Conservation (phyloP, 2,888 invertebrate genomes). For the Lysandra bellargus region DNA sequence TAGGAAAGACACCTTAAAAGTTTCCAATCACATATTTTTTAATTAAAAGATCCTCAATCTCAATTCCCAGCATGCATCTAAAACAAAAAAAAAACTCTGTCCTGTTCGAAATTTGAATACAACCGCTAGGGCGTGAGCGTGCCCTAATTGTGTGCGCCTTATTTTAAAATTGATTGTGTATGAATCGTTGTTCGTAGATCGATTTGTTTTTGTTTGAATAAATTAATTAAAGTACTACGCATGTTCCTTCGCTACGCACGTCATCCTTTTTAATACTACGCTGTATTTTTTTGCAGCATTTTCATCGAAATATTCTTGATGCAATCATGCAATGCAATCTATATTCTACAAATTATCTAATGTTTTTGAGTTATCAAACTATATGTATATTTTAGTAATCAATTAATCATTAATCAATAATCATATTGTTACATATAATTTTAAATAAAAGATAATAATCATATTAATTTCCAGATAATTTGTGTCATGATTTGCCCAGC, state of each 20-base stretch:
- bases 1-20: neutral
- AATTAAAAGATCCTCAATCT: neutral
- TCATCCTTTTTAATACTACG: neutral
- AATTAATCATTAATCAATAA: no score
- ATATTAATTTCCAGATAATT: no score
- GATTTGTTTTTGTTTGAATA: constrained; percentile 56
- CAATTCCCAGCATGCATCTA: constrained; percentile 24
- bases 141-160: constrained; percentile 62
- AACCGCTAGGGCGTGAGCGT: constrained; percentile 67
- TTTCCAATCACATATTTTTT: neutral
- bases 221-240: constrained; percentile 3
- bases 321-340: neutral
- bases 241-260: no score
- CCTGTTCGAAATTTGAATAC: constrained; percentile 69
- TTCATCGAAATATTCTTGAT: neutral
- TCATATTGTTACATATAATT: no score
- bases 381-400: no score
- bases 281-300: neutral
- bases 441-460: no score
- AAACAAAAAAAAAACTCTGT: constrained; percentile 43
- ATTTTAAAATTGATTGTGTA: constrained; percentile 69
- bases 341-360: no score
- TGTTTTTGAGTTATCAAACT: no score
- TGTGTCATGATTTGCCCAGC: no score
- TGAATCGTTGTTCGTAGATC: constrained; percentile 65